Base-by-base conservation (phyloP, 2,797 vertebrate species). In the Alfaro cultratus region DNA sequence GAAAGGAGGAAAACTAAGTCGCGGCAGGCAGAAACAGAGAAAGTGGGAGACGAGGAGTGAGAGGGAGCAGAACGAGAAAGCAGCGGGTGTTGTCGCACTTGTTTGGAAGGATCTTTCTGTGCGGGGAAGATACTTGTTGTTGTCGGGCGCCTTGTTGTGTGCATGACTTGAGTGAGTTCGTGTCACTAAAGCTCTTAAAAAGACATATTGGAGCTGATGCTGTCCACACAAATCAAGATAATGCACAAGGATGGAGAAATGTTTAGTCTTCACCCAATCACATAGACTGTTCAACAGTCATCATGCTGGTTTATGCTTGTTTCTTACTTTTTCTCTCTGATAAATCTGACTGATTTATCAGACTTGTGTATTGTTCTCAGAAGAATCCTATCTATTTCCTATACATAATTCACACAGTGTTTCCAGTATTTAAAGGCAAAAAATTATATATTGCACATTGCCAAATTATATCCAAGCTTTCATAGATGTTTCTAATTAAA, bases 1-100 rank as follows among this genome's bases (percentile, higher is more conserved):
- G 87, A 91, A 87, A 87, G 82, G 83, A 89, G 87, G 90, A 90
- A 93, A 90, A 91, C 84, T 82, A 90, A 91, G 91, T 91, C 86
- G 62, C 84, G 87, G 80, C 53, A 74, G 86, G 88, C 83, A 92
- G 88, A 91, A 80, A 87, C 87, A 79, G 85, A 86, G 83, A 88
- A 83, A 83, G 86, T 88, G 87, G 84, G 64, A 86, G 86, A 89
- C 75, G 8, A 74, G 77, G 79, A 80, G 85, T 73, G 74, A 85
- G 89, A 81, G 85, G 47, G 82, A 76, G 82, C 10, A 10, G 80
- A 68, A 84, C 3, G 83, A 85, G 89, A 86, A 75, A 80, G 80
- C 86, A 86, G 87, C 87, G 43, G 90, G 89, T 83, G 91, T 80
- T 76, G 86, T 80, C 67, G 67, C 43, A 75, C 80, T 84, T 81